These are phyloP conservation scores for Drosophila micromelanica DNA, from an alignment of 1,140 invertebrate species.

Conservation along the genomic window DNA sequence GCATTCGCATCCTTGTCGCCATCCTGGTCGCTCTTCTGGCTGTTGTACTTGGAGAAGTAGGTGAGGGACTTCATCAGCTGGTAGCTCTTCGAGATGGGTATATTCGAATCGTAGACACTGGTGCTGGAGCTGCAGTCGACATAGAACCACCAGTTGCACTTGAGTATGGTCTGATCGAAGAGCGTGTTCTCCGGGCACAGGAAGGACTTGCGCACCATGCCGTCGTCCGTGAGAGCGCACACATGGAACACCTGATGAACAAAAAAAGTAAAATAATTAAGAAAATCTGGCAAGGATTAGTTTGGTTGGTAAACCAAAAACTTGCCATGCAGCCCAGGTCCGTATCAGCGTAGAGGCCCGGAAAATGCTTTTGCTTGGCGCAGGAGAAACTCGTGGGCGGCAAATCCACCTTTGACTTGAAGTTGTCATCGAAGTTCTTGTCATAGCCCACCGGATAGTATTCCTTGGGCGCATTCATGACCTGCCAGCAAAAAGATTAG, in stretches of 20 bases:
- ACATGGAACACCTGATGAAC: conserved; percentile 92
- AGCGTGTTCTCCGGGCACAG: conserved; percentile 94
- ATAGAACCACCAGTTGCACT: conserved; percentile 97
- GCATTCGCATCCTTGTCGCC: conserved; percentile 69
- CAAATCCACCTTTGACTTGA: conserved; percentile 92
- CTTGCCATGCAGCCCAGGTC: conserved; percentile 95
- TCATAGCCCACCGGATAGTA: conserved; percentile 94
- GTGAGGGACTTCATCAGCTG: conserved; percentile 95
- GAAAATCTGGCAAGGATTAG: neutral
- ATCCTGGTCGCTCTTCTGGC: conserved; percentile 57
- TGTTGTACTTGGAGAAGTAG: conserved; percentile 91
- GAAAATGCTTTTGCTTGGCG: conserved; percentile 94
- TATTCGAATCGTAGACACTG: conserved; percentile 93
- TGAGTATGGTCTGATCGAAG: conserved; percentile 94
- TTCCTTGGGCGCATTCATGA: conserved; percentile 94
- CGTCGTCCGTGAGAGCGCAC: conserved; percentile 94
- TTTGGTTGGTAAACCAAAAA: neutral
- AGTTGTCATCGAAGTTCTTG: conserved; percentile 94
- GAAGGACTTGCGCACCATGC: conserved; percentile 94
- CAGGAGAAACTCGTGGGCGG: conserved; percentile 95
- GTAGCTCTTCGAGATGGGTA: conserved; percentile 95
- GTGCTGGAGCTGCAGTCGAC: conserved; percentile 93
- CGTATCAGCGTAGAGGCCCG: conserved; percentile 94
- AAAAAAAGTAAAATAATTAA: neutral
- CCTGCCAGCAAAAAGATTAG: conserved; percentile 83